These are phyloP conservation scores for Ailuropoda melanoleuca DNA, from an alignment of 2,113 vertebrate species.

Conservation along the genomic window DNA sequence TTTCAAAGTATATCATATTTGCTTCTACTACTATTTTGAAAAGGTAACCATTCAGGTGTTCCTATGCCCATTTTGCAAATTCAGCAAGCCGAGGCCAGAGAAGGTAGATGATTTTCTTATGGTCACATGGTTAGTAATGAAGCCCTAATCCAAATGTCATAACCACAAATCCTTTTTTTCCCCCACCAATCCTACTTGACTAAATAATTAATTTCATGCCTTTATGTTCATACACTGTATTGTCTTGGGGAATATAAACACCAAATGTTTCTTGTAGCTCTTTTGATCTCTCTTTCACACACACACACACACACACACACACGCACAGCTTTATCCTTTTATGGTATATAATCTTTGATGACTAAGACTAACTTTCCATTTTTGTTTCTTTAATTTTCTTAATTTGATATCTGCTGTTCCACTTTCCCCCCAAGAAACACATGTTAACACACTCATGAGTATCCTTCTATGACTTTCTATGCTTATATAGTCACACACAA, in stretches of 20 bases:
- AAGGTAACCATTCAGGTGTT: neutral
- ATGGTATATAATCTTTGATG: neutral
- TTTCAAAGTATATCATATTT: neutral
- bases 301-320: no score
- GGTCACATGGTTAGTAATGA: neutral
- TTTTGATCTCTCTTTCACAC: neutral
- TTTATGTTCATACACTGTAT: neutral
- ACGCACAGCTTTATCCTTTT: neutral
- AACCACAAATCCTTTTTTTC: neutral
- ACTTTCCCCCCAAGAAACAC: neutral
- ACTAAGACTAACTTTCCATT: neutral
- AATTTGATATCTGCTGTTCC: neutral
- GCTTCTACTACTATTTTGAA: neutral
- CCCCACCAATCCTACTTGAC: neutral
- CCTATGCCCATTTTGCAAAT: neutral
- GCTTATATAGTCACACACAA: neutral
- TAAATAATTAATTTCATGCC: neutral
- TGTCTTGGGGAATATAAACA: neutral
- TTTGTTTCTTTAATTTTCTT: neutral
- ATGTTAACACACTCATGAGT: fast-evolving
- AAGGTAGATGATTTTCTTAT: neutral
- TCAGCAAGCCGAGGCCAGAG: neutral
- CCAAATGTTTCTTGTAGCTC: neutral
- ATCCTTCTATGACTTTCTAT: neutral
- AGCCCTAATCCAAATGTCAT: neutral